Evolutionary conservation across 2,797 vertebrate species (phyloP), one percentile per base, ranked within the genome.

Genomic region (Ciconia nigra): DNA sequence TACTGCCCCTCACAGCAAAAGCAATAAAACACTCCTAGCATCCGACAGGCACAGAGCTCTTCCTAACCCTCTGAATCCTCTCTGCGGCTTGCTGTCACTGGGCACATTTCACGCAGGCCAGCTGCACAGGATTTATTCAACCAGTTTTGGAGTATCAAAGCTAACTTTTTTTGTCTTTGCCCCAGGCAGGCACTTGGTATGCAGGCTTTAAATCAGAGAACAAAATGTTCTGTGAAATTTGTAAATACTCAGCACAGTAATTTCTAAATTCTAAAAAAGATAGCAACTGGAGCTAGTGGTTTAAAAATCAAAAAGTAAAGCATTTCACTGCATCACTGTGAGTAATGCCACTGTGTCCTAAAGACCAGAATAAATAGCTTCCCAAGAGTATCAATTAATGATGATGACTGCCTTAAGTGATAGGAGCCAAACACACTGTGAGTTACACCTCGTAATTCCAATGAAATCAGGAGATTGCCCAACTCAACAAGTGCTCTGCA

Each of bases 121-220:
- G 96, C 94, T 96, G 97, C 92, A 93, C 26, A 17, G 92, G 94
- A 96, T 93, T 97, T 97, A 95, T 80, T 92, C 90, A 83, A 67
- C 89, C 86, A 81, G 25, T 84, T 91, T 39, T 87, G 66, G 80
- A 96, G 83, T 82, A 96, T 93, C 95, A 94, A 94, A 95, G 91
- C 80, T 88, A 87, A 83, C 16, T 61, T 69, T 84, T 47, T 90
- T 70, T 73, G 44, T 42, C 69, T 92, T 89, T 91, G 92, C 96
- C 90, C 82, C 65, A 95, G 94, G 96, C 93, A 90, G 74, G 69
- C 57, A 1, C 74, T 93, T 65, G 84, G 71, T 89, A 93, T 80
- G 86, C 88, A 85, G 90, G 83, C 83, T 59, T 97, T 90, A 90
- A 89, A 85, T 46, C 89, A 76, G 78, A 95, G 95, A 89, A 97